These are phyloP conservation scores for Clostera curtula DNA, from an alignment of 2,888 invertebrate genomes.

Conservation along the genomic window DNA sequence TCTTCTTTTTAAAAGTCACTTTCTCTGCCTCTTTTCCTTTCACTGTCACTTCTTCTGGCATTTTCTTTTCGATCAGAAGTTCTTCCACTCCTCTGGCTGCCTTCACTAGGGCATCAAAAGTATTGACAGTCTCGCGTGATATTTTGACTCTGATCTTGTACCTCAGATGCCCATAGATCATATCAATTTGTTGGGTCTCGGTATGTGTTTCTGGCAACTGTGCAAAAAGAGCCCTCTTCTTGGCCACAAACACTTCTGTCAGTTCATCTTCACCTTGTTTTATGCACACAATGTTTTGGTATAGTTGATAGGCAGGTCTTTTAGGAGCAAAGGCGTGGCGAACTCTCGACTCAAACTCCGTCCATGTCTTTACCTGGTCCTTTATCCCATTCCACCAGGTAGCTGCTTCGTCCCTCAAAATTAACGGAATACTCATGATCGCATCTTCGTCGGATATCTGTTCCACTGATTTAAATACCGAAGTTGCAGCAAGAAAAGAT, in stretches of 20 bases:
- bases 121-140: too few species aligned
- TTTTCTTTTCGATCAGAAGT: constrained; percentile 2
- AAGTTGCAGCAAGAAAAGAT: neutral
- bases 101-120: constrained; percentile 4
- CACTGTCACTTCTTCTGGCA: constrained; percentile 1
- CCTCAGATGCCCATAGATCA: constrained; percentile 6
- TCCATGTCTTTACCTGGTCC: too few species aligned
- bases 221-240: constrained; percentile 2
- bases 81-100: too few species aligned
- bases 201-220: constrained; percentile 6
- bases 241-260: constrained; percentile 1
- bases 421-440: neutral
- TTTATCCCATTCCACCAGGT: neutral
- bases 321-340: neutral
- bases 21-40: neutral
- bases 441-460: neutral
- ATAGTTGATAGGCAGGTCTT: too few species aligned
- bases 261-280: neutral
- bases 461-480: too few species aligned
- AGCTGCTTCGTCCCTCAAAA: neutral
- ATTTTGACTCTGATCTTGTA: constrained; percentile 4
- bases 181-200: constrained; percentile 5
- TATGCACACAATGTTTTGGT: neutral
- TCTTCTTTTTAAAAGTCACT: constrained; percentile 1
- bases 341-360: neutral